A percentile compares a stretch with the other conserved stretches of the same genome.
phyloP scores from a whole-genome alignment of 1,140 invertebrate genomes.

The Oryzaephilus surinamensis region DNA sequence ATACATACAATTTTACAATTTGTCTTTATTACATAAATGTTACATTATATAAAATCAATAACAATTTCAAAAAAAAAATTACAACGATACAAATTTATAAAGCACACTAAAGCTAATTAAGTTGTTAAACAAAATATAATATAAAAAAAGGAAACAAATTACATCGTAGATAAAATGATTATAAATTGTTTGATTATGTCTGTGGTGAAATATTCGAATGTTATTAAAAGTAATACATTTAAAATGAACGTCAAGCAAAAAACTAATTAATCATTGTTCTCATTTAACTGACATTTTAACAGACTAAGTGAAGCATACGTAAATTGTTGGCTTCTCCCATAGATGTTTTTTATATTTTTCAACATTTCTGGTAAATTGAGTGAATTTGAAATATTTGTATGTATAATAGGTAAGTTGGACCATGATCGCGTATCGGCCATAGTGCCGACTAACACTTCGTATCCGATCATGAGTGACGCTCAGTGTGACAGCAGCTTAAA shows the following conservation, averaged over 20 bases:
- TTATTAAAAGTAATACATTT: constrained; percentile 10
- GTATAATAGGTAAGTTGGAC: no score
- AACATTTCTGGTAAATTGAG: not conserved
- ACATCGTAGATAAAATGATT: no score
- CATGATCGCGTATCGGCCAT: no score
- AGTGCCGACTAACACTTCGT: constrained; percentile 10
- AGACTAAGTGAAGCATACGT: no score
- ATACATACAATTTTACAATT: constrained; percentile 1
- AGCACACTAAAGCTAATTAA: no score
- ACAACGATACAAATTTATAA: no score
- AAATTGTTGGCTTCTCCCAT: no score
- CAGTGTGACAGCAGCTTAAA: constrained; percentile 18
- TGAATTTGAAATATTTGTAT: constrained; percentile 12
- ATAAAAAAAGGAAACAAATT: no score
- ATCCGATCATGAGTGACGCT: constrained; percentile 17
- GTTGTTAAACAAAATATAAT: no score
- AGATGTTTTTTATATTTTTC: constrained; percentile 4
- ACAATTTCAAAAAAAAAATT: no score
- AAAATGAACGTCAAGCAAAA: constrained; percentile 14
- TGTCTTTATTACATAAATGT: not conserved
- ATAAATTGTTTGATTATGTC: no score
- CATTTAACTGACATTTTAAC: constrained; percentile 13
- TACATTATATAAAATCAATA: no score
- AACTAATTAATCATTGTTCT: constrained; percentile 13
- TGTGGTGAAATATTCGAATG: constrained; percentile 11